Evolutionary conservation across 23 tunicate genomes (phyloP), one percentile per base, ranked within the genome.

Genomic region (Aplidium turbinatum): DNA sequence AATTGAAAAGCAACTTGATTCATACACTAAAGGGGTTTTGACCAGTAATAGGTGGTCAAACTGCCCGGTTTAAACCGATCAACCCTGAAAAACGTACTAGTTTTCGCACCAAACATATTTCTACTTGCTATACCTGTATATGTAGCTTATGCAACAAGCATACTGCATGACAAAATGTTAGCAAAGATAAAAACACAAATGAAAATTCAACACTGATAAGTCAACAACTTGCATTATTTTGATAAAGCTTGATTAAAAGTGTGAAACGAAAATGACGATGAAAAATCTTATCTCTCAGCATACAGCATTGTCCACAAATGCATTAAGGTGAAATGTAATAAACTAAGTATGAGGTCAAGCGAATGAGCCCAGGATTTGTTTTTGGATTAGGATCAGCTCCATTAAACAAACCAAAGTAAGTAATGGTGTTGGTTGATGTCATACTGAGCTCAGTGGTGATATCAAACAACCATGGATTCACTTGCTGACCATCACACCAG

Each of bases 401-500:
- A 31, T 81, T 42, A 58, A 71, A 81, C 61, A 81, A 39, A 32
- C 86, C 86, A 21, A 16, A 36, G 47, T 81, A 81, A 57, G 72
- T 39, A 27, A 81, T 47, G 31, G 35, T 58, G 32, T 81, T 81
- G 16, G 18, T 20, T 20, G 76, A 55, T 2, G 25, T 18, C 2
- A 34, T 3, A 3, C 7, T 11, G 25, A 81, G 34, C 3, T 71
- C 72, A 4, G 3, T 42, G 40, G 86, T 54, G 27, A 81, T 71
- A 33, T 81, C 78, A 58, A 81, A 33, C 68, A 72, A 36, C 86
- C 86, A 81, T 29, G 86, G 86, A 22, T 81, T 48, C 13, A 81
- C 86, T 33, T 71, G 86, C 60, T 40, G 72, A 27, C 86, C 86
- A 48, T 81, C 86, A 38, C 86, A 81, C 86, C 86, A 81, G 16